Evolutionary conservation across 2,113 vertebrate species (phyloP), one percentile per base, ranked within the genome.

Genomic region (Malurus elegans): DNA sequence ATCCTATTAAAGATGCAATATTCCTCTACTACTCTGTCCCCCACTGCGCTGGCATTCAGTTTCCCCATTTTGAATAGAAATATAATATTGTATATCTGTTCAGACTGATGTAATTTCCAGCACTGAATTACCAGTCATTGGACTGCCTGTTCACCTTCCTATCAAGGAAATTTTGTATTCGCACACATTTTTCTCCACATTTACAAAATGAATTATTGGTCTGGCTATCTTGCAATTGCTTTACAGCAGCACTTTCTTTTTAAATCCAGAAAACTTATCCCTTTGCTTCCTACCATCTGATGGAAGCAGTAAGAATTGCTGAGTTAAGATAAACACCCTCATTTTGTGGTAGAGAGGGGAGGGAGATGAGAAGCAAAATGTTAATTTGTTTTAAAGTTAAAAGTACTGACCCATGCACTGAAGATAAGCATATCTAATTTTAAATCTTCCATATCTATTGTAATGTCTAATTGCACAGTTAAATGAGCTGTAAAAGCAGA

Each of bases 1-100:
- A 98, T 98, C 97, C 97, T 95, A 97, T 98, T 98, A 98, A 97
- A 97, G 96, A 96, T 91, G 82, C 96, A 97, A 81, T 98, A 96
- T 97, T 97, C 95, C 84, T 97, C 80, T 69, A 76, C 95, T 96
- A 74, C 96, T 95, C 96, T 97, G 96, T 94, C 93, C 94, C 96
- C 36, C 20, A 80, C 90, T 70, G 74, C 3, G 61, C 96, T 96
- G 91, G 75, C 81, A 84, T 76, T 71, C 90, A 90, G 45, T 95
- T 97, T 95, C 86, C 53, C 74, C 65, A 70, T 97, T 97, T 97
- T 97, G 97, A 93, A 91, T 92, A 56, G 56, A 93, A 97, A 96
- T 97, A 96, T 92, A 97, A 97, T 97, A 96, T 92, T 96, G 86
- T 96, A 62, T 96, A 97, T 96, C 96, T 97, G 94, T 82, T 97